These are phyloP conservation scores for Dioctria linearis DNA, from an alignment of 2,888 invertebrate genomes.

Conservation along the genomic window DNA sequence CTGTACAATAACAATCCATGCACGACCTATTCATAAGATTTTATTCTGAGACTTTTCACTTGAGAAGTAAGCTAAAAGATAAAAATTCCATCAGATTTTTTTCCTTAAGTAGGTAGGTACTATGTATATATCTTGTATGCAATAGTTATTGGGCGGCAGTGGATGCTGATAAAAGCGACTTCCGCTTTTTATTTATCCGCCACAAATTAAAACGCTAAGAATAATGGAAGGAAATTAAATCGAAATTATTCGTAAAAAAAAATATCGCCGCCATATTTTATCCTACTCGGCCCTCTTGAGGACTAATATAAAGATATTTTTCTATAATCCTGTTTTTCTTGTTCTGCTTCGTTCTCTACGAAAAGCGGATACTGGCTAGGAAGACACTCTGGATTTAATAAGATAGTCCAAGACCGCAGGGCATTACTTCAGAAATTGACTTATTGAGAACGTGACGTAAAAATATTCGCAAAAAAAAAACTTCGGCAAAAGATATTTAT, in stretches of 20 bases:
- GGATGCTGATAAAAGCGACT: slow-evolving; percentile 1
- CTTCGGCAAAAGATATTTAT: slow-evolving; percentile 6
- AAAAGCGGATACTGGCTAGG: slow-evolving; percentile 9
- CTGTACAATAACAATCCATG: slow-evolving; percentile 19
- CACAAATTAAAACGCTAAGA: not conserved
- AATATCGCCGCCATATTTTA: not conserved
- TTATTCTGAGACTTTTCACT: not conserved
- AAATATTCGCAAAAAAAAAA: slow-evolving; percentile 3
- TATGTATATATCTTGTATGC: not conserved
- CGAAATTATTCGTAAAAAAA: not conserved
- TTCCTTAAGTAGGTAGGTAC: slow-evolving; percentile 9
- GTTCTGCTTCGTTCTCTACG: not conserved
- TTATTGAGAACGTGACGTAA: slow-evolving; percentile 47
- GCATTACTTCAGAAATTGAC: slow-evolving; percentile 44
- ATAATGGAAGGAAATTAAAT: not conserved
- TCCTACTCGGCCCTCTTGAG: slow-evolving; percentile 20
- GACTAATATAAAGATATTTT: slow-evolving; percentile 24
- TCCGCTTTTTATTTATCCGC: slow-evolving; percentile 26
- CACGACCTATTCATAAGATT: slow-evolving; percentile 11
- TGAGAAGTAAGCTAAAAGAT: not conserved
- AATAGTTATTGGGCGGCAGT: slow-evolving; percentile 14
- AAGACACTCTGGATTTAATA: slow-evolving; percentile 42
- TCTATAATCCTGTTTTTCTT: slow-evolving; percentile 24
- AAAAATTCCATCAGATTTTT: slow-evolving; percentile 7
- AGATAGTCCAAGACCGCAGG: slow-evolving; percentile 41